A percentile compares a stretch with the other conserved stretches of the same genome.
Conservation (phyloP, 1,140 invertebrate genomes). For the Pteromalus puparum region DNA sequence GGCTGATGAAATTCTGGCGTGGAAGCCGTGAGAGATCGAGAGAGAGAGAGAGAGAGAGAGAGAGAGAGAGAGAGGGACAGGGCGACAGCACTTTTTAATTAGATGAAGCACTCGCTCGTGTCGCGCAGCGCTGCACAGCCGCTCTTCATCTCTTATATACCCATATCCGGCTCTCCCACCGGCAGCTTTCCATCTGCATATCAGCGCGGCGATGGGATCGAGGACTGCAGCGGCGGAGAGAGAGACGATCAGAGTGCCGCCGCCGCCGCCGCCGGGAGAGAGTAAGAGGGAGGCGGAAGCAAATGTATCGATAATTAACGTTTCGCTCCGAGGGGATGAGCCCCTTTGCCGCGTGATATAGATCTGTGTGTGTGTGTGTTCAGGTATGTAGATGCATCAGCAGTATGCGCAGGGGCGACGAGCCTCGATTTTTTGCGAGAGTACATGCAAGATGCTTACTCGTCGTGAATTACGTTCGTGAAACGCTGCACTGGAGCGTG, state of each 20-base stretch:
- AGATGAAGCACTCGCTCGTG: slow-evolving; percentile 43
- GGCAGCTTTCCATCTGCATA: background rate
- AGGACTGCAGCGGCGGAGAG: background rate
- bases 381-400: background rate
- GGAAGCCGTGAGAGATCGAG: background rate
- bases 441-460: background rate
- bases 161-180: background rate
- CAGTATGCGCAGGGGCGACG: background rate
- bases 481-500: background rate
- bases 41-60: background rate
- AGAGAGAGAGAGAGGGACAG: background rate
- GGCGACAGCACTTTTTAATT: slow-evolving; percentile 46
- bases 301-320: slow-evolving; percentile 44
- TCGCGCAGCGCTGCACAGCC: background rate
- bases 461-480: background rate
- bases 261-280: background rate
- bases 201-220: background rate
- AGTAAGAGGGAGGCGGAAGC: background rate
- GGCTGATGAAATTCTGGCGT: slow-evolving; percentile 41
- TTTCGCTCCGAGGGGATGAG: background rate
- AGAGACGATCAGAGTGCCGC: background rate
- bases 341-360: background rate
- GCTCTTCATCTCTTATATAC: no score
- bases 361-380: background rate
- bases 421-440: background rate